A percentile compares a stretch with the other conserved stretches of the same genome.
phyloP scores from a whole-genome alignment of 2,797 vertebrate species.

The Malurus splendens region DNA sequence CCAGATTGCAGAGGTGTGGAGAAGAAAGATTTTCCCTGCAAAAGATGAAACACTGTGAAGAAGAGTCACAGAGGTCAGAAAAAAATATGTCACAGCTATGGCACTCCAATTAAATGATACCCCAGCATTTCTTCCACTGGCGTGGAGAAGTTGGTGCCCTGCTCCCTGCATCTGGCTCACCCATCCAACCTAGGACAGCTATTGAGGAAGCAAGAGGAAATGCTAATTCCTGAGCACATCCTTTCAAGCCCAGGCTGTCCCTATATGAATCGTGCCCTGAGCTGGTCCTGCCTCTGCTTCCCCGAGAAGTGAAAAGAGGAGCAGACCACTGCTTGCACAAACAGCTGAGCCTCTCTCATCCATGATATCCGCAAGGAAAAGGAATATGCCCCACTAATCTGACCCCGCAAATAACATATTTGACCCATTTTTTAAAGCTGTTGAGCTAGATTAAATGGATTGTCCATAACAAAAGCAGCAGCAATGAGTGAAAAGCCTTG shows the following conservation, averaged over 20 bases:
- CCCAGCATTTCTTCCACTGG: neutral
- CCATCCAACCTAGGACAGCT: neutral
- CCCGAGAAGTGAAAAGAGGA: neutral
- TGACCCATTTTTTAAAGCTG: neutral
- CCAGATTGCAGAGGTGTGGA: neutral
- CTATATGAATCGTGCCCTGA: neutral
- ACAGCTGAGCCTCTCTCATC: neutral
- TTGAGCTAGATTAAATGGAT: neutral
- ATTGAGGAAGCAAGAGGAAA: neutral
- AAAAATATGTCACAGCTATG: neutral
- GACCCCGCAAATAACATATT: neutral
- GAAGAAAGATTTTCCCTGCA: neutral
- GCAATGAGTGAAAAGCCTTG: neutral
- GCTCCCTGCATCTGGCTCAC: neutral
- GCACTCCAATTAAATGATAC: neutral
- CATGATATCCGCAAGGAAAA: neutral
- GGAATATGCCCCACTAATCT: fast-evolving
- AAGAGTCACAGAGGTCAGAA: neutral
- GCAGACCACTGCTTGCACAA: neutral
- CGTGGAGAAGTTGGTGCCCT: neutral
- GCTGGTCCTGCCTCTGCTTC: neutral
- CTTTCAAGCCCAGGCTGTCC: neutral
- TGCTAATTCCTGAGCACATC: neutral
- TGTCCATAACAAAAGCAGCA: neutral
- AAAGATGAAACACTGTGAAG: neutral